Conservation (phyloP, 2,797 vertebrate genomes). For the Sardinella longiceps region DNA sequence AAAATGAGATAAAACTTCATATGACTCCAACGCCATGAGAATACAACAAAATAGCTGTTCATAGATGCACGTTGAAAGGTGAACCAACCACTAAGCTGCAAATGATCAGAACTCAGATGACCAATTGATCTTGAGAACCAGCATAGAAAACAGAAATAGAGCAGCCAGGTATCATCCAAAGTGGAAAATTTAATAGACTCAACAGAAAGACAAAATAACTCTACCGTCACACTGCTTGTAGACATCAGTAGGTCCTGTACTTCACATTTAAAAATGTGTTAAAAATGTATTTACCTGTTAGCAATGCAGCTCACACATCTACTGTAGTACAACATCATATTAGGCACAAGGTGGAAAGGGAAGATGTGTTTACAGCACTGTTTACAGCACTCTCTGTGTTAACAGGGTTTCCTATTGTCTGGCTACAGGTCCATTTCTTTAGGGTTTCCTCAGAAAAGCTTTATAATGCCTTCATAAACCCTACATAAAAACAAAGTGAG, state of each 20-base stretch:
- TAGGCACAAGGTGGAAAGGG: slow-evolving; percentile 76
- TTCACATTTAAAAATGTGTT: slow-evolving; percentile 31
- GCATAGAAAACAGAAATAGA: slow-evolving; percentile 31
- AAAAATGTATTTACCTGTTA: slow-evolving; percentile 45
- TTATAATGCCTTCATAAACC: neutral
- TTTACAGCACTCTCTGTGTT: neutral
- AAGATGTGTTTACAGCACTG: slow-evolving; percentile 54
- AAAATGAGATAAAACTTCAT: neutral
- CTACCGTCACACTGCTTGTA: slow-evolving; percentile 53
- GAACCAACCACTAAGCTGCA: neutral
- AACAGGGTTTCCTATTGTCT: neutral
- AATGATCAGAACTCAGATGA: neutral
- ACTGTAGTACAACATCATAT: slow-evolving; percentile 61
- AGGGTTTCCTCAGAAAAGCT: neutral
- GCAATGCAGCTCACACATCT: slow-evolving; percentile 57
- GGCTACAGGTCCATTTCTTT: slow-evolving; percentile 12
- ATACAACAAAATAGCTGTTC: neutral
- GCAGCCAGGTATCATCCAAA: slow-evolving; percentile 58
- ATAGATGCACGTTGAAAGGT: neutral
- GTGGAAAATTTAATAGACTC: slow-evolving; percentile 70
- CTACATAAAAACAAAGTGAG: slow-evolving; percentile 9
- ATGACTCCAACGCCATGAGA: neutral
- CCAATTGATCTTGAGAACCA: neutral
- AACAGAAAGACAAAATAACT: slow-evolving; percentile 60
- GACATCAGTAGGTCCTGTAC: slow-evolving; percentile 42